Evolutionary conservation across 2,797 vertebrate genomes (phyloP).

Genomic region (Limosa lapponica): DNA sequence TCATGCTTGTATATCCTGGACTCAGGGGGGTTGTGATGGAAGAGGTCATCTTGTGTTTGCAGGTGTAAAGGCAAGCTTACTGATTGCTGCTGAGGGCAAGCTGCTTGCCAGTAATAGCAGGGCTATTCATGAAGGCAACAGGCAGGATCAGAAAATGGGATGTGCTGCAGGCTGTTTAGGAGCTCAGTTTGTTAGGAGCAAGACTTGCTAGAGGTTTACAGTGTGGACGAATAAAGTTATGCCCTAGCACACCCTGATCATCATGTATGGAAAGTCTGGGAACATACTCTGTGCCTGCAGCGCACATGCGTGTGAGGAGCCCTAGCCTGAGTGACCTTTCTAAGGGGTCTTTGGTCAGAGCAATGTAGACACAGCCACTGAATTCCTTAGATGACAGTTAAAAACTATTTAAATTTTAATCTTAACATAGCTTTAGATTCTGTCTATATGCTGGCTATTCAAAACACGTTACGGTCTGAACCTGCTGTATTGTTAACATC

Average conservation of each 20-base stretch:
- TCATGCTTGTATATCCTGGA: background rate
- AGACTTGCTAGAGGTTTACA: background rate
- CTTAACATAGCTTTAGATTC: background rate
- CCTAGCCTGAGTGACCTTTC: background rate
- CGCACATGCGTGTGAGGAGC: background rate
- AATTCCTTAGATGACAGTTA: background rate
- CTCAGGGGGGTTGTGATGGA: background rate
- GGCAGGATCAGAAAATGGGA: background rate
- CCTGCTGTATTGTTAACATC: background rate
- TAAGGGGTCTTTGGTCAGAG: background rate
- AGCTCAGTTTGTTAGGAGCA: background rate
- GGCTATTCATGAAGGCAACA: background rate
- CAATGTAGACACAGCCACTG: background rate
- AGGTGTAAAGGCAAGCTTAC: background rate
- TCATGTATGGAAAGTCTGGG: background rate
- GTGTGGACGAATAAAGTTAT: background rate
- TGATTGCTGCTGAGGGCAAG: background rate
- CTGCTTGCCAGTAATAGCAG: background rate
- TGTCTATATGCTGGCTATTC: background rate
- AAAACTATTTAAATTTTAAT: background rate
- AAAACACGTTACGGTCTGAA: background rate
- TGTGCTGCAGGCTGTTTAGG: background rate
- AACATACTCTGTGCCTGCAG: background rate
- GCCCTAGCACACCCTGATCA: background rate
- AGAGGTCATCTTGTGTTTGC: background rate